phyloP scores from a whole-genome alignment of 2,113 vertebrate genomes.

The Sterrhoptilus dennistouni region DNA sequence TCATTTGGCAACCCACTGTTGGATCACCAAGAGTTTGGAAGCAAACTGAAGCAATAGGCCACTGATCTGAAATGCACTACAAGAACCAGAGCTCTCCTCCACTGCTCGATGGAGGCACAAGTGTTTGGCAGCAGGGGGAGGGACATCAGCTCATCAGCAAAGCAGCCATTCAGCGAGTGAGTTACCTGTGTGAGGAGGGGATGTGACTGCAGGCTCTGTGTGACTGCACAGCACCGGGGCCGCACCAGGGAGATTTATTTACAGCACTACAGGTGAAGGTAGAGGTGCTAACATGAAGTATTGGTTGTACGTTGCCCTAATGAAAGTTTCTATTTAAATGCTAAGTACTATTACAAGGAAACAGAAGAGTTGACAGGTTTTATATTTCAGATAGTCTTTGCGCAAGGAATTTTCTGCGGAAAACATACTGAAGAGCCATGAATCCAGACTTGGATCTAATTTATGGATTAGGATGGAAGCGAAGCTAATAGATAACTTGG shows the following conservation, averaged over 20 bases:
- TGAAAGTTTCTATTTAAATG: slow-evolving; percentile 25
- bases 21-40: not conserved
- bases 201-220: not conserved
- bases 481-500: not conserved
- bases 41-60: not conserved
- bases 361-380: slow-evolving; percentile 17
- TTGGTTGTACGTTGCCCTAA: slow-evolving; percentile 33
- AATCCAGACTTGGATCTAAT: not conserved
- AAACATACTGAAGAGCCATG: slow-evolving; percentile 2
- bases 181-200: not conserved
- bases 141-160: slow-evolving; percentile 38
- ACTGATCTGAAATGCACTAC: slow-evolving; percentile 18
- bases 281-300: not conserved
- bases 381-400: not conserved
- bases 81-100: slow-evolving; percentile 28
- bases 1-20: not conserved
- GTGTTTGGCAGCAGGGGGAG: slow-evolving; percentile 5
- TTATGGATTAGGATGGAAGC: not conserved
- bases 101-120: not conserved
- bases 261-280: not conserved
- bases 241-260: not conserved
- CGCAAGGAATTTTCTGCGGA: not conserved
- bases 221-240: not conserved
- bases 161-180: slow-evolving; percentile 19
- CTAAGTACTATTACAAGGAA: slow-evolving; percentile 16